These are phyloP conservation scores for Steinernema scapterisci DNA, from an alignment of 2,888 invertebrate species.

Conservation along the genomic window DNA sequence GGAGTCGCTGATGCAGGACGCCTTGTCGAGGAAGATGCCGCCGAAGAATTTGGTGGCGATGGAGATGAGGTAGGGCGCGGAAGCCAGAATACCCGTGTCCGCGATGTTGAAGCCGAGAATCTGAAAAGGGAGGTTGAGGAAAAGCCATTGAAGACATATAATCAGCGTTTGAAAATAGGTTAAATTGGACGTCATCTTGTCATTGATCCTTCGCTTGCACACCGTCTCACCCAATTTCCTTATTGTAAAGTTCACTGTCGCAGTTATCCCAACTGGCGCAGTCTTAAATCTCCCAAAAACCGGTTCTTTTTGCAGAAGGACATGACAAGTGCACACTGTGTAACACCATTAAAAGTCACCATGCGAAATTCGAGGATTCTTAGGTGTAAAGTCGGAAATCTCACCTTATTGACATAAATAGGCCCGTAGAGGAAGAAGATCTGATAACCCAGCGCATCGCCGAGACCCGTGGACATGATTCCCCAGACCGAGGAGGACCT, in stretches of 20 bases:
- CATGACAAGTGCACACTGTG: not conserved
- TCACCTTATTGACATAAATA: slow-evolving; percentile 33
- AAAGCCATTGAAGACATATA: too few species aligned
- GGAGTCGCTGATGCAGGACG: slow-evolving; percentile 15
- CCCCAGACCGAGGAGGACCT: slow-evolving; percentile 35
- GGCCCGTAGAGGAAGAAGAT: slow-evolving; percentile 33
- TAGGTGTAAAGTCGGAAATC: not conserved
- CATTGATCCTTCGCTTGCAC: too few species aligned
- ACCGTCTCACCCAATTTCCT: too few species aligned
- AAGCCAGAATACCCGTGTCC: slow-evolving; percentile 13
- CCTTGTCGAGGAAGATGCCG: slow-evolving; percentile 25
- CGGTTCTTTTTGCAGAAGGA: too few species aligned
- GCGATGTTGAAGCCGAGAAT: slow-evolving; percentile 21
- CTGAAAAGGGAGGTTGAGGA: too few species aligned
- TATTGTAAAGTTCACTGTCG: too few species aligned
- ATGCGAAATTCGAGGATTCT: not conserved
- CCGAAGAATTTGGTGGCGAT: slow-evolving; percentile 23
- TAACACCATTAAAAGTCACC: not conserved
- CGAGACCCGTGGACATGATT: slow-evolving; percentile 24
- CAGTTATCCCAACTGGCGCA: too few species aligned
- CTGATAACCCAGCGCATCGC: slow-evolving; percentile 24
- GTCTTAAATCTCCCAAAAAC: too few species aligned
- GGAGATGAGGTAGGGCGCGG: slow-evolving; percentile 18
- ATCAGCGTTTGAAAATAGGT: too few species aligned
- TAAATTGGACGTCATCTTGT: too few species aligned